Evolutionary conservation across 2,113 vertebrate genomes (phyloP).

Genomic region (Quiscalus mexicanus): DNA sequence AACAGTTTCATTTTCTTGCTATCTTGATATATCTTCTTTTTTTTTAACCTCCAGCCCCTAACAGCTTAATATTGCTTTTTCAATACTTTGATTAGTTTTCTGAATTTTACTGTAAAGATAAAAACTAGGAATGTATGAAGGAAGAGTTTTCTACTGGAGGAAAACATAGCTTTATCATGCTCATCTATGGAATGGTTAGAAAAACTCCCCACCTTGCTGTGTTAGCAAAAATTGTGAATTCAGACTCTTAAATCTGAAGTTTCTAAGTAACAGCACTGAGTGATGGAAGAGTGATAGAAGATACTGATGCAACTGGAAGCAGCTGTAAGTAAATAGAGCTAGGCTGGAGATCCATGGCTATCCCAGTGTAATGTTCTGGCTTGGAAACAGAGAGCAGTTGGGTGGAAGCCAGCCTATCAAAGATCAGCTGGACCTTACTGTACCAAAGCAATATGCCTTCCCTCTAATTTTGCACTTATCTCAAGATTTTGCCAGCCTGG

Average conservation of each 20-base stretch:
- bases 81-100: neutral
- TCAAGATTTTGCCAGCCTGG: neutral
- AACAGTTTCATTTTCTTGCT: neutral
- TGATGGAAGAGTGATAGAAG: neutral
- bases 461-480: neutral
- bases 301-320: neutral
- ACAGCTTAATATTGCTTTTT: neutral
- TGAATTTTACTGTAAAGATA: neutral
- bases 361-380: neutral
- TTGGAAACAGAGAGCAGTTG: neutral
- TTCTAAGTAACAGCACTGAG: neutral
- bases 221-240: neutral
- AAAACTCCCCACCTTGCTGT: accelerated
- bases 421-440: neutral
- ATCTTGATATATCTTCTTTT: neutral
- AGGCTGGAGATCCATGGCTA: neutral
- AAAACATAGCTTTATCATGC: neutral
- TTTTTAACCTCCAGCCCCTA: neutral
- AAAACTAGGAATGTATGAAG: neutral
- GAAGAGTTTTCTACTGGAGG: neutral
- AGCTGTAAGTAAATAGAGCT: neutral
- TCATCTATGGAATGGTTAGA: neutral
- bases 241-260: neutral
- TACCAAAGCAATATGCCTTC: neutral
- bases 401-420: accelerated